Evolutionary conservation across 2,888 invertebrate species (phyloP), one percentile per base, ranked within the genome.

Genomic region (Drosophila crucigera): DNA sequence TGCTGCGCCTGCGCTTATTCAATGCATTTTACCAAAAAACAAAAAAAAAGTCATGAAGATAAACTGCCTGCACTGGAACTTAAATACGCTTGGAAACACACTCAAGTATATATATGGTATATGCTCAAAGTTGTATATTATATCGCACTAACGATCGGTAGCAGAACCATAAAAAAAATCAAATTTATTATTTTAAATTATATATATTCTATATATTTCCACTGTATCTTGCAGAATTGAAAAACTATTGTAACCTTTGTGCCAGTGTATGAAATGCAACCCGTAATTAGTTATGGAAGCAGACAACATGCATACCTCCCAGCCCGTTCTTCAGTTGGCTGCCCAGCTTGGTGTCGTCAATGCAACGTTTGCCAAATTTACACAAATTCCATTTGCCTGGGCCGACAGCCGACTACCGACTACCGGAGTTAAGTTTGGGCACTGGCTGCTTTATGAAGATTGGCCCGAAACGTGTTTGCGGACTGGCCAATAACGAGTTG

Each of bases 401-500:
- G 49, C 16, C 41, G 19, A 22, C 30, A n/a, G 56, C 73, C 49
- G 72, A 71, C 70, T 66, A 61, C 73, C 37, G 68, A 74, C 63
- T 72, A 68, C 59, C 39, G 66, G 77, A 65, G 22, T 68, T 72
- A 35, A 76, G 66, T 55, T 73, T 73, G 61, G 73, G 62, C 66
- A 52, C 47, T 53, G 68, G 50, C 65, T 78, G 69, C 61, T 72
- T 78, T 76, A 72, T 75, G 78, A 78, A 78, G 79, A 78, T 79
- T 78, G 69, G 73, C 56, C 69, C 69, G 84, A 83, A 91, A 91
- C 90, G 86, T 90, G 90, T 90, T 89, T 91, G 79, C 22, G 63
- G 66, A 59, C 80, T 78, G 86, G 84, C 83, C 92, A 91, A 92
- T 92, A 92, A 91, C 83, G 67, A 76, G 77, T 66, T 72, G 55